Evolutionary conservation across 2,113 vertebrate genomes (phyloP).

Genomic region (Corythaeola cristata): DNA sequence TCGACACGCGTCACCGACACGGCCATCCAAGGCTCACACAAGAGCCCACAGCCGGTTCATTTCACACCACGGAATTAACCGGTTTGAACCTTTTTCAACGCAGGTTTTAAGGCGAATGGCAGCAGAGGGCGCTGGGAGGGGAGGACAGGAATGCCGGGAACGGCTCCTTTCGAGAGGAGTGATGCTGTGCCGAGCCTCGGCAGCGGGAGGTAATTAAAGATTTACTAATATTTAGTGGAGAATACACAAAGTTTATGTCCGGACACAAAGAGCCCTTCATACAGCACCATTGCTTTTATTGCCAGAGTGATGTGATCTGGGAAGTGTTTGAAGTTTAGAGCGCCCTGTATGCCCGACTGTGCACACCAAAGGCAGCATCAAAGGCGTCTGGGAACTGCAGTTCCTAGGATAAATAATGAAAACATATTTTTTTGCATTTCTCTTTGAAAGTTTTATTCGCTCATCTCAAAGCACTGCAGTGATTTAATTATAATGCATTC

Average conservation of each 20-base stretch:
- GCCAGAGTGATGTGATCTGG: background rate
- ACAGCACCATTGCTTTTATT: background rate
- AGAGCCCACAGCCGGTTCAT: no score
- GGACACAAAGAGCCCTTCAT: constrained; percentile 4
- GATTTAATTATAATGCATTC: background rate
- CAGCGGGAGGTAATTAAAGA: background rate
- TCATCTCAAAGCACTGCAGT: background rate
- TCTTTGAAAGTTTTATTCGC: background rate
- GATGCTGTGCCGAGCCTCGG: background rate
- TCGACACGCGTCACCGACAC: background rate
- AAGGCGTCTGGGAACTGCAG: background rate
- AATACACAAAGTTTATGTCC: background rate
- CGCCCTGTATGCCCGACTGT: background rate
- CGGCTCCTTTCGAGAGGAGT: background rate
- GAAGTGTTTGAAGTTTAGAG: background rate
- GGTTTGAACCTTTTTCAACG: background rate
- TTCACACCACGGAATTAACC: background rate
- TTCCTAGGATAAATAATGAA: background rate
- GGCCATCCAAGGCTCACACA: background rate
- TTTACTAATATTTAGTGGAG: background rate
- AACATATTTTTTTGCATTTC: background rate
- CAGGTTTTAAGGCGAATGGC: background rate
- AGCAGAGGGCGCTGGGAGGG: background rate
- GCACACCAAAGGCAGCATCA: background rate
- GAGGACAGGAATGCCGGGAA: background rate